Base-by-base conservation (phyloP, 2,888 invertebrate species). In the Yponomeuta malinellus region DNA sequence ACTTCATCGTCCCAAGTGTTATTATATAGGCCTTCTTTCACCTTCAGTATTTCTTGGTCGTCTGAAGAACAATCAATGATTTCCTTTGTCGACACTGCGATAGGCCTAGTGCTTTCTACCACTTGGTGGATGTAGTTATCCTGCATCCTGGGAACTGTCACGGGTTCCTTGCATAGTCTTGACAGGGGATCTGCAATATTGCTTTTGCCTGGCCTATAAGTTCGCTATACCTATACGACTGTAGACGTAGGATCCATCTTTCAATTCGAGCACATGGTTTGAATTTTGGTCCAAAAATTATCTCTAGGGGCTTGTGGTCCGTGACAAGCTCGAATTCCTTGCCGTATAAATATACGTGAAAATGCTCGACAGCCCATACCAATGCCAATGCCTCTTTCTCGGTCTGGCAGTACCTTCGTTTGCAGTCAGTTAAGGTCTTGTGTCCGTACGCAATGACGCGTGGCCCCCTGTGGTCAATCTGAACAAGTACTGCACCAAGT, bases 281-380 rank as follows among this genome's bases (percentile, higher is more conserved):
- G 1, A 80, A 81, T 43, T 67, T 72, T 15, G 73, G 71, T 0
- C 77, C 72, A 70, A 83, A 83, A 5, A 84, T 63, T 5, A 77
- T 71, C 52, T 83, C 81, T 5, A 92, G 73, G 0, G 89, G 85
- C 59, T 81, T 80, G 65, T 81, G 79, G 68, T 82, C 81, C 0
- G 74, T 80, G 0, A 78, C 71, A 4, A 82, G 74, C 1, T 81
- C 82, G 68, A 79, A 78, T 33, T 72, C 69, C 64, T 78, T 80
- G 0, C 78, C 78, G 70, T 63, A 79, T 0, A 79, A 70, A 29
- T 74, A 80, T 1, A 76, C 72, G 9, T 76, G 23, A 63, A 79
- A 78, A 71, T 78, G 79, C 69, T 78, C 78, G 0, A 78, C 72
- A 0, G 78, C 74, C 77, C 78, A 78, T 0, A 78, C 78, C 2